Evolutionary conservation across 1,140 invertebrate species (phyloP).

Genomic region (Papilio xuthus): DNA sequence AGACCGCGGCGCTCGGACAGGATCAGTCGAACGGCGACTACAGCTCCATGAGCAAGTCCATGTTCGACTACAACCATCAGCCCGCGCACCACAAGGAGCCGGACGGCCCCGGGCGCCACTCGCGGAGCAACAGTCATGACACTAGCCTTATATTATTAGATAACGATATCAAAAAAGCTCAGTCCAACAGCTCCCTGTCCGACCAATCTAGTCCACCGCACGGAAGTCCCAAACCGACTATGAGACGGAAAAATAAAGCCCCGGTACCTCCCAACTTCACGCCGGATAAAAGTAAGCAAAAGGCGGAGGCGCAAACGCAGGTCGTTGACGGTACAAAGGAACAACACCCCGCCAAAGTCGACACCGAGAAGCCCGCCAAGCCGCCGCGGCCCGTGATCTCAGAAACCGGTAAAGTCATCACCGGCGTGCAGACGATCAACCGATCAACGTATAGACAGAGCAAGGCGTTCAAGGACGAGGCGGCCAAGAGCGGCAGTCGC

Average conservation of each 20-base stretch:
- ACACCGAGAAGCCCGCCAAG: slow-evolving; percentile 81
- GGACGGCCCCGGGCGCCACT: slow-evolving; percentile 69
- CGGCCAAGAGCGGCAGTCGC: slow-evolving; percentile 63
- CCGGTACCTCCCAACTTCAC: slow-evolving; percentile 84
- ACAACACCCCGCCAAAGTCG: slow-evolving; percentile 49
- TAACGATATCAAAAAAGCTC: slow-evolving; percentile 83
- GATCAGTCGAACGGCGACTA: slow-evolving; percentile 74
- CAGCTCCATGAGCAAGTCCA: slow-evolving; percentile 82
- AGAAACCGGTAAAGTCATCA: slow-evolving; percentile 72
- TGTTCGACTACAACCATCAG: slow-evolving; percentile 71
- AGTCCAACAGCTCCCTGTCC: slow-evolving; percentile 86
- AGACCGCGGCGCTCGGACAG: slow-evolving; percentile 66
- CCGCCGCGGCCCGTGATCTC: slow-evolving; percentile 81
- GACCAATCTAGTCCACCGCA: slow-evolving; percentile 85
- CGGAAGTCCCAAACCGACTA: slow-evolving; percentile 87
- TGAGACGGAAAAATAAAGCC: slow-evolving; percentile 87
- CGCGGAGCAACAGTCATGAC: slow-evolving; percentile 81
- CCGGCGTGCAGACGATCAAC: slow-evolving; percentile 79
- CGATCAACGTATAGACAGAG: slow-evolving; percentile 76
- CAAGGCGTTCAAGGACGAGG: slow-evolving; percentile 71
- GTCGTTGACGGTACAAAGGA: slow-evolving; percentile 54
- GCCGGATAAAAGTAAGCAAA: slow-evolving; percentile 67
- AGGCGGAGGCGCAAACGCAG: slow-evolving; percentile 56
- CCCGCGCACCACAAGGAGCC: slow-evolving; percentile 41
- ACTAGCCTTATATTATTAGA: slow-evolving; percentile 79